phyloP scores from a whole-genome alignment of 2,888 invertebrate species.

The Alviniconcha strummeri region DNA sequence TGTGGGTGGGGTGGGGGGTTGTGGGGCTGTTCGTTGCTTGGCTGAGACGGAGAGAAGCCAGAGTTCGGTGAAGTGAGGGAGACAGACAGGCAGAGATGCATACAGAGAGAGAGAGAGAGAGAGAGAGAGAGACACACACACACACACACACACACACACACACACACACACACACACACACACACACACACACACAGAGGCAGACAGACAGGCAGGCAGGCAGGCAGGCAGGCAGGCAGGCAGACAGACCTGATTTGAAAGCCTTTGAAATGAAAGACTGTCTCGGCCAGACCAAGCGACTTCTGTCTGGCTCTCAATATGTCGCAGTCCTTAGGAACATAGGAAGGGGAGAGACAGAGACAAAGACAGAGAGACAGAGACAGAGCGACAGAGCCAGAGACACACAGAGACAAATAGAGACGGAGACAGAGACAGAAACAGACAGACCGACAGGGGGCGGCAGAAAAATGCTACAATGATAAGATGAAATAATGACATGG shows the following conservation, averaged over 20 bases:
- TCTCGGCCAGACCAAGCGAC: slow-evolving; percentile 37
- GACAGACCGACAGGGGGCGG: not conserved
- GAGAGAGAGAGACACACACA: too few relatives aligned
- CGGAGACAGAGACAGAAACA: not conserved
- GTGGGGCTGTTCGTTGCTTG: too few relatives aligned
- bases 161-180: too few relatives aligned
- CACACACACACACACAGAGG: too few relatives aligned
- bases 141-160: too few relatives aligned
- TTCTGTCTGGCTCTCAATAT: slow-evolving; percentile 39
- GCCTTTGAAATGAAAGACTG: slow-evolving; percentile 40
- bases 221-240: not conserved
- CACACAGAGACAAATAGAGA: not conserved
- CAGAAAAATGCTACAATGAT: not conserved
- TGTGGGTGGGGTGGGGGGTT: too few relatives aligned
- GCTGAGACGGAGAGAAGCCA: too few relatives aligned
- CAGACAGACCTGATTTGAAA: slow-evolving; percentile 39
- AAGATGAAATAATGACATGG: not conserved
- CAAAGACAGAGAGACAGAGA: not conserved
- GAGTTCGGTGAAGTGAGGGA: too few relatives aligned
- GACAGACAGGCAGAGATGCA: too few relatives aligned
- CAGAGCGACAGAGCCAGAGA: not conserved
- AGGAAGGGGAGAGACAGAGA: not conserved
- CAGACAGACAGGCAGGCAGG: not conserved
- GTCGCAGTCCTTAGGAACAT: not conserved
- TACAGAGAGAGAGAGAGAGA: too few relatives aligned